Conservation (phyloP, 2,888 invertebrate species). For the Microctonus brassicae region DNA sequence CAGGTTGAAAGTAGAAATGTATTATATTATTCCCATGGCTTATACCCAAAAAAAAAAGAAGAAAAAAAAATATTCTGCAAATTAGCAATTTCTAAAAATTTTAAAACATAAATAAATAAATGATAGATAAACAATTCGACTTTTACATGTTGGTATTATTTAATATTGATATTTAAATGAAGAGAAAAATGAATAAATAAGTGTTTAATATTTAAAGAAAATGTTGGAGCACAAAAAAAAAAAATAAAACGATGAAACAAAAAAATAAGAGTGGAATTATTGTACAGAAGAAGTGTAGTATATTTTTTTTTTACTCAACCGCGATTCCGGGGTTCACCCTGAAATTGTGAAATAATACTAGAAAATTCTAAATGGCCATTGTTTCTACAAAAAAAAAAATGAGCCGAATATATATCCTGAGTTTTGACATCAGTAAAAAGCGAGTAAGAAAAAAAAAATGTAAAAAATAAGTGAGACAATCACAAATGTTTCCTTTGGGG, state of each 20-base stretch:
- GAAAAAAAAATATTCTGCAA: not conserved
- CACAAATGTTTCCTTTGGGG: conserved; percentile 16
- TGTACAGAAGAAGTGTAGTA: not conserved
- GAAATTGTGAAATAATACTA: conserved; percentile 16
- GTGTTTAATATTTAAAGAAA: not conserved
- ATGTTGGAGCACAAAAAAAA: not conserved
- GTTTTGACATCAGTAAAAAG: not conserved
- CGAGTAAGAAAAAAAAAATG: not conserved
- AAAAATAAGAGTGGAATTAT: not conserved
- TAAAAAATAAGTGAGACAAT: conserved; percentile 1
- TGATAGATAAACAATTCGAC: no score
- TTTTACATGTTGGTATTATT: no score
- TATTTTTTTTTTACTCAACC: not conserved
- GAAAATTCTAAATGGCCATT: conserved; percentile 21
- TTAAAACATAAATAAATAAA: not conserved
- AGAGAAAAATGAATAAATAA: no score
- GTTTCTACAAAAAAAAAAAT: not conserved
- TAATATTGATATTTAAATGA: no score
- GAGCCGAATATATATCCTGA: not conserved
- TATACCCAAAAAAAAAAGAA: conserved; percentile 20
- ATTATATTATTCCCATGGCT: conserved; percentile 36
- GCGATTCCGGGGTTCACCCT: not conserved
- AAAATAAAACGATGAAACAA: not conserved
- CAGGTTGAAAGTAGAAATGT: conserved; percentile 30
- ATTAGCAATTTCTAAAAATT: not conserved